These are phyloP conservation scores for Dasypus novemcinctus DNA, from an alignment of 2,113 vertebrate species.

Conservation along the genomic window DNA sequence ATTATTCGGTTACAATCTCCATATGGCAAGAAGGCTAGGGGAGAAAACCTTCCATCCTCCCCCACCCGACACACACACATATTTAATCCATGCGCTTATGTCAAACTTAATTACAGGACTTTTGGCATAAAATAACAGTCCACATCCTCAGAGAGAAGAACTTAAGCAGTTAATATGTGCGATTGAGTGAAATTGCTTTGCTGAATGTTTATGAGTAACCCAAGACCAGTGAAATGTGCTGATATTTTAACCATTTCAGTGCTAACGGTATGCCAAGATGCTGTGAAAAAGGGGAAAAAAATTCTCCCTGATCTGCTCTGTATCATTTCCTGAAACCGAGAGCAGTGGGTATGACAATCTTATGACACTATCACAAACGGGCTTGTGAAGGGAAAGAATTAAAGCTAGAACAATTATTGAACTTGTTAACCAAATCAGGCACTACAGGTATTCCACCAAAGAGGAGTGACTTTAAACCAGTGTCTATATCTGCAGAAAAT, in stretches of 20 bases:
- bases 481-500: slow-evolving; percentile 12
- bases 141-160: slow-evolving; percentile 87
- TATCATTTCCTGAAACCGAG: neutral
- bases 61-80: slow-evolving; percentile 91
- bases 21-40: slow-evolving; percentile 91
- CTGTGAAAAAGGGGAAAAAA: neutral
- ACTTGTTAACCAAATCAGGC: slow-evolving; percentile 14
- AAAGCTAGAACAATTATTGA: slow-evolving; percentile 45
- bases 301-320: neutral
- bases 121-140: slow-evolving; percentile 91
- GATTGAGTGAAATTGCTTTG: slow-evolving; percentile 87
- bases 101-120: slow-evolving; percentile 99
- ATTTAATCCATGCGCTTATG: slow-evolving; percentile 99
- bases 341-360: slow-evolving; percentile 33
- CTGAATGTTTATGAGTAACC: slow-evolving; percentile 88
- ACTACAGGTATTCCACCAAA: neutral
- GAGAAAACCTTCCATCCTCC: slow-evolving; percentile 85
- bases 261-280: slow-evolving; percentile 53
- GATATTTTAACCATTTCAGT: slow-evolving; percentile 82
- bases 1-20: slow-evolving; percentile 92
- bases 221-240: slow-evolving; percentile 83
- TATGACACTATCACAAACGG: slow-evolving; percentile 51
- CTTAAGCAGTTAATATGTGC: slow-evolving; percentile 88
- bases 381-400: slow-evolving; percentile 45
- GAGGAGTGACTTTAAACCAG: neutral